Evolutionary conservation across 2,888 invertebrate genomes (phyloP).

Genomic region (Glomeris marginata): DNA sequence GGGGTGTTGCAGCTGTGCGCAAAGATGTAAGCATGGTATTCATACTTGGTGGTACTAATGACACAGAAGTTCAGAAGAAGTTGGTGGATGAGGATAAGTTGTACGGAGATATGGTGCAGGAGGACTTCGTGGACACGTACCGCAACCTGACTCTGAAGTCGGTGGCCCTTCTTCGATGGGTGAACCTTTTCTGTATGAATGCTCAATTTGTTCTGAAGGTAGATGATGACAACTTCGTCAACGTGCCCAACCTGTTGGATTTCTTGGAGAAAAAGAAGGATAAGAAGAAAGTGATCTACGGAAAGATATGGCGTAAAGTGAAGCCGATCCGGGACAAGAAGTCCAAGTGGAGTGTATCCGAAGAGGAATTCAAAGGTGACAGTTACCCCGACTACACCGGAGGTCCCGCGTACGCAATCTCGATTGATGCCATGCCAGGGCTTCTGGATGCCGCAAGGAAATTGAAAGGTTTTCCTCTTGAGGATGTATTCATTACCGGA

Average conservation of each 20-base stretch:
- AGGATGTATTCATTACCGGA: slow-evolving; percentile 16
- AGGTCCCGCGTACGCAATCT: slow-evolving; percentile 20
- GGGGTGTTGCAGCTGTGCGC: slow-evolving; percentile 19
- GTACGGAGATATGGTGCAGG: slow-evolving; percentile 20
- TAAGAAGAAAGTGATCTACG: slow-evolving; percentile 13
- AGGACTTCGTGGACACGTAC: slow-evolving; percentile 19
- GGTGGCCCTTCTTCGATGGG: slow-evolving; percentile 20
- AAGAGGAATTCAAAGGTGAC: slow-evolving; percentile 15
- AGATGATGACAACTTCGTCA: slow-evolving; percentile 22
- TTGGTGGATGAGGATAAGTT: slow-evolving; percentile 17
- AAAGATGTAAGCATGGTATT: slow-evolving; percentile 14
- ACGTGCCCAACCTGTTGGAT: slow-evolving; percentile 19
- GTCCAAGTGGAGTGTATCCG: slow-evolving; percentile 20
- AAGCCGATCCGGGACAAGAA: slow-evolving; percentile 18
- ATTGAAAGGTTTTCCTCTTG: slow-evolving; percentile 7
- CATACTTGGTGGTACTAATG: slow-evolving; percentile 13
- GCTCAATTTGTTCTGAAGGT: slow-evolving; percentile 21
- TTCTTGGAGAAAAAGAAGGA: slow-evolving; percentile 11
- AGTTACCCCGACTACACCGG: slow-evolving; percentile 20
- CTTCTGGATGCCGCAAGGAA: slow-evolving; percentile 10
- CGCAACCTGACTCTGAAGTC: slow-evolving; percentile 21
- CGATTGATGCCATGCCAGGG: slow-evolving; percentile 1
- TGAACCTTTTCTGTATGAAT: slow-evolving; percentile 16
- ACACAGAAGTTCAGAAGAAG: slow-evolving; percentile 10
- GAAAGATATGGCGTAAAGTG: slow-evolving; percentile 19